Evolutionary conservation across 2,113 vertebrate genomes (phyloP).

Genomic region (Epinephelus lanceolatus): DNA sequence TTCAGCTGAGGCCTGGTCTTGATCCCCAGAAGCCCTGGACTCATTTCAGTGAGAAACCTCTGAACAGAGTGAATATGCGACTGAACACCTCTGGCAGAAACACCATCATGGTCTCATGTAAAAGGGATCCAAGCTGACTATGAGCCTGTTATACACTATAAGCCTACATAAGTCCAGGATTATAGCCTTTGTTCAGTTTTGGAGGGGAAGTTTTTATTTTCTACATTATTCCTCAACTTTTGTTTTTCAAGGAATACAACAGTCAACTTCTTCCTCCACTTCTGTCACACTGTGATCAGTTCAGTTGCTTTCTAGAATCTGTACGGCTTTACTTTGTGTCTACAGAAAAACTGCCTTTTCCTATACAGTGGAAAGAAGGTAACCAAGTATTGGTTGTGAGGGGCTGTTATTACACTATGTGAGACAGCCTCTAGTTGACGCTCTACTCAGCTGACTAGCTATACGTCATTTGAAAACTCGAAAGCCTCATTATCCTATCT

Average conservation of each 20-base stretch:
- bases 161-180: conserved; percentile 39
- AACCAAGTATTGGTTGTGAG: neutral
- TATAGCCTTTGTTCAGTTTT: conserved; percentile 42
- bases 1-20: conserved; percentile 80
- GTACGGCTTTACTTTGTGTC: neutral
- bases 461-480: neutral
- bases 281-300: neutral
- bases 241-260: neutral
- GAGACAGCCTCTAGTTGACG: neutral
- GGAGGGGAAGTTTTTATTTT: neutral
- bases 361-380: neutral
- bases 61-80: conserved; percentile 59
- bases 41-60: conserved; percentile 80
- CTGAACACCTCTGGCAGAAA: conserved; percentile 72
- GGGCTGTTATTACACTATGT: neutral
- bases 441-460: neutral
- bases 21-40: conserved; percentile 84
- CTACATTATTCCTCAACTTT: neutral
- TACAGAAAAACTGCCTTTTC: neutral
- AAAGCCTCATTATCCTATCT: neutral
- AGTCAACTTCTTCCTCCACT: neutral
- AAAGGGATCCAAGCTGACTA: conserved; percentile 27
- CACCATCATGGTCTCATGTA: conserved; percentile 43
- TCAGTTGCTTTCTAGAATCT: neutral
- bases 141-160: conserved; percentile 28